Conservation (phyloP, 2,797 vertebrate genomes). For the Protosalanx chinensis region DNA sequence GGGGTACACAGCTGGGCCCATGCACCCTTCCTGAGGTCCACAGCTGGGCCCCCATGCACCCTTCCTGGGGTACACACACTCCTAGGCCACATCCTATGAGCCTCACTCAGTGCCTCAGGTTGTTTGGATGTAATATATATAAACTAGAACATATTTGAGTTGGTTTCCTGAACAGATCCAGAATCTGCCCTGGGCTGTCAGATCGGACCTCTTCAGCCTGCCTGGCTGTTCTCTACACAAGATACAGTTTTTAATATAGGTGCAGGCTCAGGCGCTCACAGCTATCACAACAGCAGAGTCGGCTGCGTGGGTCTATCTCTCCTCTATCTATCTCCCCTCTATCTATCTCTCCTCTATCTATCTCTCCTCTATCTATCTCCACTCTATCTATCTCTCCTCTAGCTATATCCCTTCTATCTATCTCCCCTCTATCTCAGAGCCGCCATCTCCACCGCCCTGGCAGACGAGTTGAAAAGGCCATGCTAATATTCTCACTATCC, state of each 20-base stretch:
- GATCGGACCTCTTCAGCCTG: neutral
- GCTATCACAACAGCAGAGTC: too few relatives aligned
- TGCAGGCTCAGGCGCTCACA: too few relatives aligned
- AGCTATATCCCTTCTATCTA: neutral
- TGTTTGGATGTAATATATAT: neutral
- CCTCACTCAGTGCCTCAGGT: neutral
- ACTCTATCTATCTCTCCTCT: neutral
- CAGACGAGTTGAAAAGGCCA: neutral
- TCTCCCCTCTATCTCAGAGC: neutral
- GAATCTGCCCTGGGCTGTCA: too few relatives aligned
- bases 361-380: too few relatives aligned
- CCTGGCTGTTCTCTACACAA: neutral
- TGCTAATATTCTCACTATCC: too few relatives aligned
- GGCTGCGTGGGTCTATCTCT: too few relatives aligned
- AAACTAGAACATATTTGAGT: neutral
- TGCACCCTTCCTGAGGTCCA: too few relatives aligned
- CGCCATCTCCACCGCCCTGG: neutral
- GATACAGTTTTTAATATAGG: neutral
- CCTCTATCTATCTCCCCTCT: neutral
- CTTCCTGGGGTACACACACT: neutral
- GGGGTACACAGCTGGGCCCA: too few relatives aligned
- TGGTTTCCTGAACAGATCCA: neutral
- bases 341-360: neutral
- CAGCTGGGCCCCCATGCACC: neutral
- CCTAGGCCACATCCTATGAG: neutral